Base-by-base conservation (phyloP, 2,888 invertebrate genomes). In the Parasteatoda lunata region DNA sequence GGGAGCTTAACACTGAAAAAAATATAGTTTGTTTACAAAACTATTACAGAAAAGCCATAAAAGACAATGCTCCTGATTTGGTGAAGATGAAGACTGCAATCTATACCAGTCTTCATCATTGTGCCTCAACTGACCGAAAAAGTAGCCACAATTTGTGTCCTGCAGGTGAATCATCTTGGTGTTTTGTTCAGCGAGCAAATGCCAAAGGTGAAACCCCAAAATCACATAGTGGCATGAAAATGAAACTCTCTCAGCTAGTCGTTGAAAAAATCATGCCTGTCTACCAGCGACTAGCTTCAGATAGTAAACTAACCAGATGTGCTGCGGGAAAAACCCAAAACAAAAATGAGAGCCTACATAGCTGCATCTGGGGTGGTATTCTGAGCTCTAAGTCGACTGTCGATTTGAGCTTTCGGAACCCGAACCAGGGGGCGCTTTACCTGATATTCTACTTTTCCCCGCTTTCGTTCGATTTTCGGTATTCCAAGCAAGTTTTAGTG, bases 251-350 rank as follows among this genome's bases (percentile, higher is more conserved):
- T 3, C 71, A 30, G 48, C 13, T 66, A n/a, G 66, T 47, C 8
- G 48, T 71, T 8, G 71, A 71, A 48, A 71, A 71, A 47, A 48
- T 71, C 47, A 71, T 71, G 7, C 71, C 71, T 4, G 71, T 71
- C 3, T 71, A 71, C 49, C 71, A 71, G 71, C 71, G 71, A 4
- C 15, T 71, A 45, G 71, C 45, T 4, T 71, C 71, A 4, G 71
- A 71, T 48, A 49, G 9, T 71, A 47, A 48, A 3, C 9, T 71
- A 48, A 11, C 5, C 4, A 71, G 71, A 48, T 71, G 9, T n/a
- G 1, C 1, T 47, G 49, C 47, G 3, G 48, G 71, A 4, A 71
- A 71, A 47, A 71, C 71, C 9, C 48, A 71, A 49, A 71, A 71
- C 49, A 45, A 4, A 3, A 71, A 71, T 8, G 71, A 71, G 30